These are phyloP conservation scores for Synergus itoensis DNA, from an alignment of 2,888 invertebrate genomes.

Conservation along the genomic window DNA sequence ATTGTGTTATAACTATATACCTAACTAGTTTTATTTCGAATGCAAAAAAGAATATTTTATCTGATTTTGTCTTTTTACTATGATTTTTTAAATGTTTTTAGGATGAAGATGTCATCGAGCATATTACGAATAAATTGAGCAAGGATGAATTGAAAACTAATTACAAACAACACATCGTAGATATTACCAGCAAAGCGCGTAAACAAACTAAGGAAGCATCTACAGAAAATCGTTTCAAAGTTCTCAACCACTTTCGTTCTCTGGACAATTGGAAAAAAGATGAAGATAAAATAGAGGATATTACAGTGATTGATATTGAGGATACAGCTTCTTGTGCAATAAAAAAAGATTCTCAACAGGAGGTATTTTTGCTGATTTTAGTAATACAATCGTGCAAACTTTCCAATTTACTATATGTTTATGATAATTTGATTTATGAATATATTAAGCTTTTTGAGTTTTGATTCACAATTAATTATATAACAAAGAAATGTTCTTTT, in stretches of 20 bases:
- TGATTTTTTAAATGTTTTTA: slow-evolving; percentile 78
- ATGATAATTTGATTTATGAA: neutral
- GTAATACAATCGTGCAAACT: neutral
- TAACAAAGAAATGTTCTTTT: slow-evolving; percentile 42
- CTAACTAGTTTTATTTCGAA: neutral
- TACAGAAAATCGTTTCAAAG: slow-evolving; percentile 80
- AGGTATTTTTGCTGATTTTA: slow-evolving; percentile 46
- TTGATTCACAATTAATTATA: neutral
- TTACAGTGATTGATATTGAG: slow-evolving; percentile 83
- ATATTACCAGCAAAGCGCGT: slow-evolving; percentile 78
- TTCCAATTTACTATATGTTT: neutral
- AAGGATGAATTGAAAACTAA: slow-evolving; percentile 79
- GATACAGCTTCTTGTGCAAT: slow-evolving; percentile 58
- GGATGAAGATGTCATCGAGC: slow-evolving; percentile 73
- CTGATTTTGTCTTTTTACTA: slow-evolving; percentile 56
- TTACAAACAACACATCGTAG: slow-evolving; percentile 78
- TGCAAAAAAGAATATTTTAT: slow-evolving; percentile 6
- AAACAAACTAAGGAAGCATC: slow-evolving; percentile 77
- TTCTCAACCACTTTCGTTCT: slow-evolving; percentile 81
- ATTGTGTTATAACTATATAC: neutral
- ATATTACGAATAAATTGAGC: slow-evolving; percentile 75
- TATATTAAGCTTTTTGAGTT: neutral
- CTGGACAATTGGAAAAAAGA: slow-evolving; percentile 63
- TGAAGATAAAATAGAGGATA: slow-evolving; percentile 65
- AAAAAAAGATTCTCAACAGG: slow-evolving; percentile 43